phyloP scores from a whole-genome alignment of 23 tunicate genomes.

The Clavelina lepadiformis region DNA sequence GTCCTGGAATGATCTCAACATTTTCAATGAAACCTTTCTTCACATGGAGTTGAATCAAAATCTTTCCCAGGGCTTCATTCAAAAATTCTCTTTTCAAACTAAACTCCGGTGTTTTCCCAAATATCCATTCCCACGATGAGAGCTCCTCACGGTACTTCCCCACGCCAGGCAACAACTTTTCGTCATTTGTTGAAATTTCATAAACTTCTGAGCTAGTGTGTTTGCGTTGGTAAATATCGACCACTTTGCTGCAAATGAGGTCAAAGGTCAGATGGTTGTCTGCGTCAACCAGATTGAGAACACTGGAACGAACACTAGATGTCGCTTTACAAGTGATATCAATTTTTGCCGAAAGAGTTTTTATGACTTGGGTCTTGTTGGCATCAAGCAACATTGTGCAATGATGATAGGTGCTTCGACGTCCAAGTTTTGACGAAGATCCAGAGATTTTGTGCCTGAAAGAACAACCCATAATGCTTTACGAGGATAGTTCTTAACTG shows the following conservation, averaged over 20 bases:
- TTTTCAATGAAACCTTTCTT: no score
- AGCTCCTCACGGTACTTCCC: conserved; percentile 3
- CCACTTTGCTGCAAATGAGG: conserved; percentile 27
- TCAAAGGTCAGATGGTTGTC: conserved; percentile 25
- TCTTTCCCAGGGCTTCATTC: no score
- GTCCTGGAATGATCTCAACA: no score
- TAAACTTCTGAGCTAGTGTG: background rate
- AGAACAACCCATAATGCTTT: background rate
- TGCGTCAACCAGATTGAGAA: conserved; percentile 39
- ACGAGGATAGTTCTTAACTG: background rate
- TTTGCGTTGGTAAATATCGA: conserved; percentile 5
- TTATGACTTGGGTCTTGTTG: conserved; percentile 19
- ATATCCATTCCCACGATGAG: conserved; percentile 75
- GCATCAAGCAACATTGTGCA: conserved; percentile 72
- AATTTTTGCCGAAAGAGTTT: conserved; percentile 11
- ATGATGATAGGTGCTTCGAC: conserved; percentile 62
- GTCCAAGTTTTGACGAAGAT: conserved; percentile 71
- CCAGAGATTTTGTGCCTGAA: conserved; percentile 73
- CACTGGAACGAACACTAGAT: conserved; percentile 61
- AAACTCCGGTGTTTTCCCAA: conserved; percentile 82
- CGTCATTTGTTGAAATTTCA: conserved; percentile 44
- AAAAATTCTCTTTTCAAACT: conserved; percentile 10
- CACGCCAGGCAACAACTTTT: conserved; percentile 23
- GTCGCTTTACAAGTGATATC: conserved; percentile 56
- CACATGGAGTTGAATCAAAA: no score